Percentiles rank a stretch among this genome's conserved stretches.
phyloP scores from a whole-genome alignment of 2,888 invertebrate species.

The Antheraea yamamai region DNA sequence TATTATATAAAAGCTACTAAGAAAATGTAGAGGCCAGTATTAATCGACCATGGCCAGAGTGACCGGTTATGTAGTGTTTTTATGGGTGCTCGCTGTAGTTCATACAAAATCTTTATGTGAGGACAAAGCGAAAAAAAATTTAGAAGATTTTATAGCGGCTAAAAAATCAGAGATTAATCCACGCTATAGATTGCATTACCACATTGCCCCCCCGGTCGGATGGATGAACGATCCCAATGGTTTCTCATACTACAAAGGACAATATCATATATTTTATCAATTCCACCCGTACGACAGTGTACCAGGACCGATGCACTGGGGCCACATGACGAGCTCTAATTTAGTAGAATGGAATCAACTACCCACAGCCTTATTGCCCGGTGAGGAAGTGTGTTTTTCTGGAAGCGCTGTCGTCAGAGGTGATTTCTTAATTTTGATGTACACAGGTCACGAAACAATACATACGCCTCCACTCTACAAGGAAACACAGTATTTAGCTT shows the following conservation, averaged over 20 bases:
- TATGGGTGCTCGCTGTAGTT: slow-evolving; percentile 40
- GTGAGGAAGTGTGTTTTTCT: slow-evolving; percentile 70
- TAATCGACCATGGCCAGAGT: slow-evolving; percentile 11
- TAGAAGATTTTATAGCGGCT: slow-evolving; percentile 63
- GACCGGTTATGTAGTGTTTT: slow-evolving; percentile 25
- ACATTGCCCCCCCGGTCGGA: slow-evolving; percentile 69
- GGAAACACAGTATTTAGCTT: slow-evolving; percentile 68
- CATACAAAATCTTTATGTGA: slow-evolving; percentile 38
- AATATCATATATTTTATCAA: slow-evolving; percentile 81
- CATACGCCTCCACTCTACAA: slow-evolving; percentile 56
- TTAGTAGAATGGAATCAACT: slow-evolving; percentile 75
- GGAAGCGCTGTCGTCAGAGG: slow-evolving; percentile 71
- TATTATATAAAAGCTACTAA: too few relatives aligned
- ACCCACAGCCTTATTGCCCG: slow-evolving; percentile 75
- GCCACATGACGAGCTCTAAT: slow-evolving; percentile 71
- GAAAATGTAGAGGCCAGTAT: too few relatives aligned
- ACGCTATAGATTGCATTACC: slow-evolving; percentile 64
- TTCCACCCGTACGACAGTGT: slow-evolving; percentile 72
- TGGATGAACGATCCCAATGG: slow-evolving; percentile 84
- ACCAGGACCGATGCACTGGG: slow-evolving; percentile 82
- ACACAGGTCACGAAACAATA: slow-evolving; percentile 55
- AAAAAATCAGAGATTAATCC: slow-evolving; percentile 59
- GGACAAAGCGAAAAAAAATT: slow-evolving; percentile 38
- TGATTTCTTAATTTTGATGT: slow-evolving; percentile 62
- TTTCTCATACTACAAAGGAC: slow-evolving; percentile 73